These are phyloP conservation scores for Deilephila porcellus DNA, from an alignment of 2,888 invertebrate genomes.

Conservation along the genomic window DNA sequence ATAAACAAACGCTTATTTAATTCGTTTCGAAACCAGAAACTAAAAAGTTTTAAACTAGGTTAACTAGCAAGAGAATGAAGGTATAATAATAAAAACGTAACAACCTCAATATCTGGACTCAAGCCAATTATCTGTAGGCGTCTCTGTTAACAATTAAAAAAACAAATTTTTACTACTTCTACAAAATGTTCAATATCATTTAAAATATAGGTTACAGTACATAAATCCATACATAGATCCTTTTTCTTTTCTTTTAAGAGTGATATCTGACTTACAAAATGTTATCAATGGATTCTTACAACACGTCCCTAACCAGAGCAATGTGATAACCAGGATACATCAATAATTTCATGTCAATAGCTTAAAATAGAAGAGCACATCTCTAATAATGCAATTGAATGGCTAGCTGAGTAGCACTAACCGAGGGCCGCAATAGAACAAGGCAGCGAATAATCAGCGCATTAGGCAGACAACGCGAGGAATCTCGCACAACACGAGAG, in stretches of 20 bases:
- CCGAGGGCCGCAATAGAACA: not conserved
- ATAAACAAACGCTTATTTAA: too few relatives aligned
- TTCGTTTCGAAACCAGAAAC: not conserved
- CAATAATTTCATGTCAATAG: too few relatives aligned
- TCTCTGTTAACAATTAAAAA: not conserved
- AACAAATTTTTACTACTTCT: not conserved
- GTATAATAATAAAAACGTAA: not conserved
- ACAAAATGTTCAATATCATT: not conserved
- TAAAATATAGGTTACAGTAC: not conserved
- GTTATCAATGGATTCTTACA: too few relatives aligned
- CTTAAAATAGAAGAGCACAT: too few relatives aligned
- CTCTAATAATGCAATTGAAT: not conserved
- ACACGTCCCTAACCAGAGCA: too few relatives aligned
- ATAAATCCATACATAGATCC: not conserved
- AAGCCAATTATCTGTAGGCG: constrained; percentile 25
- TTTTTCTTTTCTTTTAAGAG: not conserved
- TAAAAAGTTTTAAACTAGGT: constrained; percentile 6
- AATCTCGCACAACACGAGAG: not conserved
- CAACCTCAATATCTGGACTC: constrained; percentile 8
- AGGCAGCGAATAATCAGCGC: not conserved
- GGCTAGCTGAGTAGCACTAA: not conserved
- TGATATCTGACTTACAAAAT: too few relatives aligned
- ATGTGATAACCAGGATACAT: too few relatives aligned
- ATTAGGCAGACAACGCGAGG: not conserved
- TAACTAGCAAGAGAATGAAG: constrained; percentile 10